Evolutionary conservation across 2,113 vertebrate species (phyloP).

Genomic region (Ptilorrhoa leucosticta): DNA sequence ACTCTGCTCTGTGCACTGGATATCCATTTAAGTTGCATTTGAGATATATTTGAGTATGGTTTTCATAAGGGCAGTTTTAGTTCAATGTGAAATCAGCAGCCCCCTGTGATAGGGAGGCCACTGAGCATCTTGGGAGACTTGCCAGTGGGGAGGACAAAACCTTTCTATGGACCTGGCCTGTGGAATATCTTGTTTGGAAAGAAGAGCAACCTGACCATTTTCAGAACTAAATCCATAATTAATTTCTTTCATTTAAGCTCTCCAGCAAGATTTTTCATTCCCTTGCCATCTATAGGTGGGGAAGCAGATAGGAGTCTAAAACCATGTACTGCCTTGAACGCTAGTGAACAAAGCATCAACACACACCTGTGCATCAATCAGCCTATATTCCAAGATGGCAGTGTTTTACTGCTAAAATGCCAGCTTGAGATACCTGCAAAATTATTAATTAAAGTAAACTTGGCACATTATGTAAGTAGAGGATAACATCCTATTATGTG

Average conservation of each 20-base stretch:
- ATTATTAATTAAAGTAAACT: neutral
- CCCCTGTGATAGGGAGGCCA: fast-evolving
- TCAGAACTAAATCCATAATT: neutral
- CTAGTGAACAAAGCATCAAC: neutral
- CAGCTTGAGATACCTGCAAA: neutral
- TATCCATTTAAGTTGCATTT: neutral
- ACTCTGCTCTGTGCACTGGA: neutral
- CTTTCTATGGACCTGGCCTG: neutral
- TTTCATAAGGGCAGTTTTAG: neutral
- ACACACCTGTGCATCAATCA: neutral
- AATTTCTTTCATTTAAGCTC: neutral
- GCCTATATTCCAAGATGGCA: neutral
- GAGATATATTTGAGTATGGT: neutral
- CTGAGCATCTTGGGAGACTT: neutral
- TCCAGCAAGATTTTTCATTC: neutral
- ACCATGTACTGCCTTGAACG: neutral
- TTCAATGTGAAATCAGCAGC: neutral
- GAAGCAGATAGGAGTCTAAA: neutral
- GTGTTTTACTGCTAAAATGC: neutral
- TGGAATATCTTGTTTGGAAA: neutral
- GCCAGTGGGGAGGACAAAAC: neutral
- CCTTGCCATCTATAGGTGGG: fast-evolving
- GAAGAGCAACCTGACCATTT: neutral
- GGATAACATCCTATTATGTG: neutral
- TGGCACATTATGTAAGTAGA: neutral